Conservation (phyloP, 2,797 vertebrate species). For the Sebastes umbrosus region DNA sequence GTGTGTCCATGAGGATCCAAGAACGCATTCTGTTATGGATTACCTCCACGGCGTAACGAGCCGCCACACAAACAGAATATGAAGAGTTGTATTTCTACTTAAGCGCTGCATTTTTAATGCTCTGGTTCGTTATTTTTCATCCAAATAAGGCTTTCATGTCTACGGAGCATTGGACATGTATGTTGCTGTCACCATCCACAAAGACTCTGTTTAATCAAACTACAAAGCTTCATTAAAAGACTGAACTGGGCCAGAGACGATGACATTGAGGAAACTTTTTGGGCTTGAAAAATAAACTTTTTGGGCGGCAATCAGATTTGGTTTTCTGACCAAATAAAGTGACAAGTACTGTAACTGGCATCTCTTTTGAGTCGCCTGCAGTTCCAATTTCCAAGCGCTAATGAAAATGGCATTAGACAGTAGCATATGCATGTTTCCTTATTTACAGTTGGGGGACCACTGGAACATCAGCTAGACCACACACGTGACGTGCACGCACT, state of each 20-base stretch:
- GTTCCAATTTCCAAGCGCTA: conserved; percentile 51
- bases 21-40: conserved; percentile 51
- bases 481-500: conserved; percentile 34
- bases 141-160: conserved; percentile 53
- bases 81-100: conserved; percentile 9
- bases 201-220: conserved; percentile 68
- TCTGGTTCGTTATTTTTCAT: conserved; percentile 44
- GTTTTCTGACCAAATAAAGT: conserved; percentile 55
- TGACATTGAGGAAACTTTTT: conserved; percentile 52
- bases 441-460: conserved; percentile 38
- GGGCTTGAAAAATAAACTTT: conserved; percentile 30
- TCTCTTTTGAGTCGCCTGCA: conserved; percentile 40
- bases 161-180: conserved; percentile 35
- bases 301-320: conserved; percentile 55
- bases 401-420: conserved; percentile 67
- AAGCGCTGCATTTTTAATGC: conserved; percentile 32
- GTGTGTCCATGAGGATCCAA: conserved; percentile 43
- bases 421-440: conserved; percentile 45
- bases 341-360: conserved; percentile 40
- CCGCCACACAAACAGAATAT: conserved; percentile 29
- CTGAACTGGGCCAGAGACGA: conserved; percentile 64
- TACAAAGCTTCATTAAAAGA: conserved; percentile 72
- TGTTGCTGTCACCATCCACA: conserved; percentile 59
- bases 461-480: conserved; percentile 51
- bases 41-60: conserved; percentile 53